Percentiles rank a stretch among this genome's conserved stretches.
Evolutionary conservation across 1,140 invertebrate species (phyloP).

Genomic region (Mycetomoellerius zeteki): DNA sequence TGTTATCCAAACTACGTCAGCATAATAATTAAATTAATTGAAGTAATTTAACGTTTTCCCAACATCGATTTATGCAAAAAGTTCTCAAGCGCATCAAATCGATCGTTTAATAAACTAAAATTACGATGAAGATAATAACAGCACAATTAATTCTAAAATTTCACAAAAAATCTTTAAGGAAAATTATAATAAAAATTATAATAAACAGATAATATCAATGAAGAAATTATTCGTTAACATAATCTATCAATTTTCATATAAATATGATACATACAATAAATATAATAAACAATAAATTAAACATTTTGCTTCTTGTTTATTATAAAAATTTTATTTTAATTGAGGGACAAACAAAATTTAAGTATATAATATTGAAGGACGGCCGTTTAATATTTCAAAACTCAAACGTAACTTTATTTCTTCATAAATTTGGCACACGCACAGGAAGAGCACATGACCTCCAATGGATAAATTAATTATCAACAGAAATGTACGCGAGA

Average conservation of each 20-base stretch:
- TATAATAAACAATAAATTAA: constrained; percentile 24
- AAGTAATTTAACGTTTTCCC: constrained; percentile 29
- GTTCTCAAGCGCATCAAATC: constrained; percentile 23
- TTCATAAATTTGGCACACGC: constrained; percentile 58
- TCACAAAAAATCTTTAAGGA: neutral
- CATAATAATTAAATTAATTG: constrained; percentile 45
- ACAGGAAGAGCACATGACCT: constrained; percentile 11
- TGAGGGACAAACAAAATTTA: neutral
- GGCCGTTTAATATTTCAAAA: constrained; percentile 27
- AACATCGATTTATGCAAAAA: constrained; percentile 33
- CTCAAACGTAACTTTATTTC: constrained; percentile 31
- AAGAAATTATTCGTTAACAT: constrained; percentile 4
- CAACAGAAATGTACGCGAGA: constrained; percentile 25
- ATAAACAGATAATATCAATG: neutral
- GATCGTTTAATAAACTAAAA: constrained; percentile 36
- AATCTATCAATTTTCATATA: neutral
- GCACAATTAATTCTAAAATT: constrained; percentile 18
- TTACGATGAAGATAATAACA: constrained; percentile 14
- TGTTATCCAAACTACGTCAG: constrained; percentile 36
- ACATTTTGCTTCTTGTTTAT: neutral
- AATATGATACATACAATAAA: neutral
- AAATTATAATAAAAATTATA: neutral
- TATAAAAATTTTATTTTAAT: constrained; percentile 37
- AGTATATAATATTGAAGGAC: constrained; percentile 10
- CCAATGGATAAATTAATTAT: constrained; percentile 27